These are phyloP conservation scores for Drosophila borborema DNA, from an alignment of 2,888 invertebrate species.

Conservation along the genomic window DNA sequence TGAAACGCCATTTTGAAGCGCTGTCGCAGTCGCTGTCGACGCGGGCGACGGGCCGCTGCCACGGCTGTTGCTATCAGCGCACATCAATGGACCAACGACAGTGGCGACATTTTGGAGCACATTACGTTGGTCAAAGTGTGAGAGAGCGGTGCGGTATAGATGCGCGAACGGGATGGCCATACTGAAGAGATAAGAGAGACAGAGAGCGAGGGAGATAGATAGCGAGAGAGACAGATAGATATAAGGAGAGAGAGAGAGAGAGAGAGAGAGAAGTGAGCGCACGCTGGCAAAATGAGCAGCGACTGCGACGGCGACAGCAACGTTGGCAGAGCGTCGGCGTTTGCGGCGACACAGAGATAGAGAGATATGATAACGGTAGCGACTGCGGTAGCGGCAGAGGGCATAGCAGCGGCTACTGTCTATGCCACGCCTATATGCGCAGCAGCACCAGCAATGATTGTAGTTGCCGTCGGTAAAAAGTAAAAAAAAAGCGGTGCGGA, in stretches of 20 bases:
- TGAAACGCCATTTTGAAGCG: constrained; percentile 67
- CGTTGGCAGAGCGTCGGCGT: constrained; percentile 37
- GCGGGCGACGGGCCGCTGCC: constrained; percentile 36
- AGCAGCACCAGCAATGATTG: constrained; percentile 5
- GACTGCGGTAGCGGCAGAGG: constrained; percentile 19
- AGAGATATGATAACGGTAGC: constrained; percentile 72
- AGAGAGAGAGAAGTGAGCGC: constrained; percentile 40
- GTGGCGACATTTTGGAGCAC: constrained; percentile 80
- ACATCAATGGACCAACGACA: constrained; percentile 80
- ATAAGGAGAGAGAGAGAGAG: constrained; percentile 36
- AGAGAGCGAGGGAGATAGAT: constrained; percentile 57
- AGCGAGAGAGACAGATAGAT: constrained; percentile 46
- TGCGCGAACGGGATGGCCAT: constrained; percentile 64
- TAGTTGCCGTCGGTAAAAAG: constrained; percentile 44
- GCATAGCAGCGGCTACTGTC: constrained; percentile 20
- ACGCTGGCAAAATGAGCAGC: constrained; percentile 68
- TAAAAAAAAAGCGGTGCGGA: not conserved
- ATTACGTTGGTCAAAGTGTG: constrained; percentile 75
- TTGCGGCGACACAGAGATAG: constrained; percentile 68
- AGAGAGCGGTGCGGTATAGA: constrained; percentile 48
- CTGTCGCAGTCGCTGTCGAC: constrained; percentile 23
- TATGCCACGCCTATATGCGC: constrained; percentile 70
- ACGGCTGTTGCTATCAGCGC: constrained; percentile 70
- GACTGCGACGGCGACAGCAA: constrained; percentile 13
- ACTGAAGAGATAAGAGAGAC: constrained; percentile 64